Evolutionary conservation across 2,797 vertebrate species (phyloP).

Genomic region (Jordanella pulchra): DNA sequence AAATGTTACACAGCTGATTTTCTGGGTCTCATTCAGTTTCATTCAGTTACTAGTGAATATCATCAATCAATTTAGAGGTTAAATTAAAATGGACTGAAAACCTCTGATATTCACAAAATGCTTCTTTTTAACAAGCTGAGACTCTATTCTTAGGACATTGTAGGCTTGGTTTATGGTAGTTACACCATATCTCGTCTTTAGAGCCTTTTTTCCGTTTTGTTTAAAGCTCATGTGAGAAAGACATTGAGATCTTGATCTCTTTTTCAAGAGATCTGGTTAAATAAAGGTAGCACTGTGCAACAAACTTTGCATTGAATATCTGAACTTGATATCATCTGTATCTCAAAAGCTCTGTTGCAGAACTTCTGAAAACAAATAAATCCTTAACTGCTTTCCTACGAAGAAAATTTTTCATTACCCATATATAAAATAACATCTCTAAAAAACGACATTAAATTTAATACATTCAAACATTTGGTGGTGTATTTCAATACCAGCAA

Average conservation of each 20-base stretch:
- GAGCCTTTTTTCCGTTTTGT: no score
- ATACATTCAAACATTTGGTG: conserved; percentile 40
- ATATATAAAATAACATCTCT: not conserved
- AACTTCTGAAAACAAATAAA: not conserved
- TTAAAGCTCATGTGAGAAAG: not conserved
- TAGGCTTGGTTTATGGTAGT: no score
- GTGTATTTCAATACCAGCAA: conserved; percentile 50
- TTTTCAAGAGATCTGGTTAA: no score
- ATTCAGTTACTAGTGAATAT: no score
- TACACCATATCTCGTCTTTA: no score
- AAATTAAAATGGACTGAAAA: no score
- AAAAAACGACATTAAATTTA: conserved; percentile 26
- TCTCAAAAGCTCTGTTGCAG: not conserved
- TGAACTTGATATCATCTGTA: not conserved
- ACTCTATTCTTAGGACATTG: no score
- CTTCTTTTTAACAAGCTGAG: no score
- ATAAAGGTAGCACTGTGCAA: not conserved
- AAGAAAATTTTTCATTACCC: not conserved
- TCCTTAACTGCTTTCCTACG: not conserved
- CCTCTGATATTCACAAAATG: no score
- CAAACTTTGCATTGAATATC: not conserved
- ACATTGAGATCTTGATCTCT: no score
- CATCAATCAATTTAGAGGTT: no score
- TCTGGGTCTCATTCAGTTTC: not conserved
- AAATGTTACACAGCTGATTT: not conserved